Evolutionary conservation across 1,140 invertebrate species (phyloP), one percentile per base, ranked within the genome.

Genomic region (Micrasema minimum): DNA sequence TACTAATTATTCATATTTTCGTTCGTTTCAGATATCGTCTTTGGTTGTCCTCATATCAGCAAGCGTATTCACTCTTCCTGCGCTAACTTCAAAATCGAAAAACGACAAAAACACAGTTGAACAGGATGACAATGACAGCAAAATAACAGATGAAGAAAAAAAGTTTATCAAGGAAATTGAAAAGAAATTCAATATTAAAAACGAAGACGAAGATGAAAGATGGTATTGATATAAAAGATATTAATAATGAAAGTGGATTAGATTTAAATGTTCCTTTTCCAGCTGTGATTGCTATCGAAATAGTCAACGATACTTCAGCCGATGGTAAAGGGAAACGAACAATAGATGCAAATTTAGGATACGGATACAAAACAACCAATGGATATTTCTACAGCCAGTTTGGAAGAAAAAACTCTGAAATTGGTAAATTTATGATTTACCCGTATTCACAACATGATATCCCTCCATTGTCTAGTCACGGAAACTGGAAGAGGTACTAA

Each of bases 361-460:
- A 88, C 72, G 84, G 84, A 23, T 85, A 84, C 50, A 79, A 77
- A 74, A 85, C 83, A 1, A 83, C 83, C 67, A 77, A 79, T 59
- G 87, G 87, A 10, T 87, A 86, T 55, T 80, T 81, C 57, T 84
- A 85, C 71, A 80, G 79, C 9, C 83, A 84, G 65, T 84, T 83
- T 62, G 81, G 82, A 31, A 83, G 83, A 77, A 76, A 79, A 18
- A 76, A 76, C 10, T 79, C 82, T 75, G 79, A 82, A 51, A 82
- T 83, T 76, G 85, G 84, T 38, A 87, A 85, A 76, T 87, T 86
- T 71, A 82, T 86, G 80, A 80, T 87, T 53, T 88, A 88, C 76
- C 86, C 87, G 38, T 88, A 88, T 72, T 88, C 86, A 2, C 87
- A 88, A 78, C 80, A 86, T 70, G 85, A 88, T 72, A 85, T 86